These are phyloP conservation scores for Zophobas atratus DNA, from an alignment of 1,140 invertebrate species.

Conservation along the genomic window DNA sequence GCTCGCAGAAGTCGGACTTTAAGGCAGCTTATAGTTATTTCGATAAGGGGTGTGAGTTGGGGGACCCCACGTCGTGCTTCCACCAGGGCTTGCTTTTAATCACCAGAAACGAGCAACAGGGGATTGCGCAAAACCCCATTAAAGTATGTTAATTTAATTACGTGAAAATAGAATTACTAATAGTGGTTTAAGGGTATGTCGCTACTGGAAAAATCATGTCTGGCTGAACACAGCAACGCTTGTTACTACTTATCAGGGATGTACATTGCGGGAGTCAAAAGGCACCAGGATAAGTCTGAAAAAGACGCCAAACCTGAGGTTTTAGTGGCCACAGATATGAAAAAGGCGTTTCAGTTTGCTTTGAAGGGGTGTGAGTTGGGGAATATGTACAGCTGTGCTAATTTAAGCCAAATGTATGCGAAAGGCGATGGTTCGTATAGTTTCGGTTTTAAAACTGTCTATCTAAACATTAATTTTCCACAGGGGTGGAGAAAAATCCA, in stretches of 20 bases:
- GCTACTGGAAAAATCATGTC: constrained; percentile 81
- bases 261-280: constrained; percentile 81
- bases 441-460: neutral
- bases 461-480: too few species aligned
- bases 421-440: constrained; percentile 74
- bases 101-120: constrained; percentile 69
- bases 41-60: constrained; percentile 83
- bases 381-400: constrained; percentile 89
- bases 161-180: neutral
- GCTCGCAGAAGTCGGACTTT: constrained; percentile 71
- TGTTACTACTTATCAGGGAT: constrained; percentile 87
- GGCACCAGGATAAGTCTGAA: constrained; percentile 55
- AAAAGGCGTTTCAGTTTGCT: constrained; percentile 83
- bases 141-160: constrained; percentile 67
- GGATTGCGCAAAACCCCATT: constrained; percentile 70
- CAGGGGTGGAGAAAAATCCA: constrained; percentile 78
- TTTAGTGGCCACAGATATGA: constrained; percentile 79
- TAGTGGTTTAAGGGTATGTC: constrained; percentile 71
- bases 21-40: constrained; percentile 76
- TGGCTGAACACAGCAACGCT: constrained; percentile 77
- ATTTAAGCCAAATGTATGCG: constrained; percentile 88
- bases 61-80: constrained; percentile 80
- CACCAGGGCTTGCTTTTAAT: constrained; percentile 82
- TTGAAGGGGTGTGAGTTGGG: constrained; percentile 84
- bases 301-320: constrained; percentile 67